Base-by-base conservation (phyloP, 2,888 invertebrate species). In the Erynnis tages region DNA sequence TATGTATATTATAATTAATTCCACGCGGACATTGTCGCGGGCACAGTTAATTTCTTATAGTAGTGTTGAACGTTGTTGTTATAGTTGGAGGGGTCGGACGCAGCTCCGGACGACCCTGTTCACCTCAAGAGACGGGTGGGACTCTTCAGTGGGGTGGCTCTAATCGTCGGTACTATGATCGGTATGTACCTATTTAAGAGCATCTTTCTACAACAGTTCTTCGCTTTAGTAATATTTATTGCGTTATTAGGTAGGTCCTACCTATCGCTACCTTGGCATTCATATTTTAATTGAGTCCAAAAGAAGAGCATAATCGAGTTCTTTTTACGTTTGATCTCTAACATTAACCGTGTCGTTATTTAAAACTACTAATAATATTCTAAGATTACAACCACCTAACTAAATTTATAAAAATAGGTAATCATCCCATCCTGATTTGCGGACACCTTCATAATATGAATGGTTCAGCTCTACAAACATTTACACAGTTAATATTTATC, bases 61-160 rank as follows among this genome's bases (percentile, higher is more conserved):
- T 27, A 16, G 13, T 11, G 4, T 5, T 16, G 13, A 7, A 32
- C 25, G 14, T 19, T 21, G 1, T 17, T 17, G 21, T 32, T 35
- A n/a, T 70, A 90, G 94, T 71, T 95, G 95, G 95, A 95, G 96
- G 94, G 96, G 95, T 88, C 94, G 94, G 94, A 93, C 95, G 90
- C 96, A 97, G 92, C 94, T 96, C 91, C 93, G 96, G 94, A 96
- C 94, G 95, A 97, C 96, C 91, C 95, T 97, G 93, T 97, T 97
- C 96, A 97, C 96, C 96, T 97, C 96, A 94, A 97, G 96, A 97
- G 97, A 95, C 96, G 96, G 95, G 96, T 98, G 94, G 97, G 98
- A 93, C 96, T 98, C 94, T 91, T 97, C 94, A 97, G 97, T 94
- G 98, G 98, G 94, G 96, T 97, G 93, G 97, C 97, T 94, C 93